Percentiles rank a stretch among this genome's conserved stretches.
Conservation (phyloP, 2,797 vertebrate genomes). For the Pempheris klunzingeri region DNA sequence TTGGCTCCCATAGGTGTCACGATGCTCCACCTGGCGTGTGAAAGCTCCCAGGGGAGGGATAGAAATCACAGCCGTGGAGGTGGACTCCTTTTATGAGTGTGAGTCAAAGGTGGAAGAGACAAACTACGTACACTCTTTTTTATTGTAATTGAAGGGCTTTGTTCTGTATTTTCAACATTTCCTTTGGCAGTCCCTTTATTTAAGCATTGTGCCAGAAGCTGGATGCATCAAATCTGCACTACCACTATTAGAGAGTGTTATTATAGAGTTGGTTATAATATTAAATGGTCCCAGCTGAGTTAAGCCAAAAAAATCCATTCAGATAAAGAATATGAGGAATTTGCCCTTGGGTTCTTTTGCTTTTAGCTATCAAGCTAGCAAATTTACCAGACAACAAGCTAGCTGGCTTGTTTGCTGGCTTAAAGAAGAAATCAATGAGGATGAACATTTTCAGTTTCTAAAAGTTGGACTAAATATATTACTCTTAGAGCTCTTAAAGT, state of each 20-base stretch:
- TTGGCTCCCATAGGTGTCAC: slow-evolving; percentile 80
- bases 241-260: not conserved
- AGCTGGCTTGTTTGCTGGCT: not conserved
- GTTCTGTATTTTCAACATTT: not conserved
- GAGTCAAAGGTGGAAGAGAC: slow-evolving; percentile 59
- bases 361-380: not conserved
- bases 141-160: slow-evolving; percentile 21
- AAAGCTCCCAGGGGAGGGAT: slow-evolving; percentile 59
- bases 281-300: not conserved
- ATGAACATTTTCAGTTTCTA: slow-evolving; percentile 9
- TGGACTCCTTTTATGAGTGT: slow-evolving; percentile 51
- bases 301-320: not conserved
- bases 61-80: slow-evolving; percentile 59
- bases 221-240: no score
- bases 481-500: not conserved
- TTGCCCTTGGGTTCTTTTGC: not conserved
- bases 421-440: not conserved
- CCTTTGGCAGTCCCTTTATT: not conserved
- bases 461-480: not conserved
- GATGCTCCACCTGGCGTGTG: slow-evolving; percentile 80
- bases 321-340: not conserved
- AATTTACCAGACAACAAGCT: not conserved
- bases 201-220: not conserved
- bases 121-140: slow-evolving; percentile 36
- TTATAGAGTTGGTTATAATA: not conserved